A percentile compares a stretch with the other conserved stretches of the same genome.
Conservation (phyloP, 2,113 vertebrate species). For the Phycodurus eques region DNA sequence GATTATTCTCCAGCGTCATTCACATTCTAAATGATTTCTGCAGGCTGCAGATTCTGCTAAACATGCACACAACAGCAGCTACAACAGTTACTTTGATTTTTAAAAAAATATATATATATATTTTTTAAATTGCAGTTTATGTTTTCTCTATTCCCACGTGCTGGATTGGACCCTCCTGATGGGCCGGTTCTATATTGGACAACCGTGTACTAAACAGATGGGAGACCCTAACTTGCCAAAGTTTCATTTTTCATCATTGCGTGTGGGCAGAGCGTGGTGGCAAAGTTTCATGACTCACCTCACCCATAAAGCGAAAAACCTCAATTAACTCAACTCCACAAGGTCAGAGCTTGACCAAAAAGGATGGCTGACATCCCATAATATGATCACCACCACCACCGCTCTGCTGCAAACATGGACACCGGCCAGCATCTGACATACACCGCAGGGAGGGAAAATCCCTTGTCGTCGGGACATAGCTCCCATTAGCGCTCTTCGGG, state of each 20-base stretch:
- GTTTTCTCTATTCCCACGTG: no score
- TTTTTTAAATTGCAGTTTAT: no score
- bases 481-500: no score
- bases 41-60: neutral
- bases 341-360: conserved; percentile 1
- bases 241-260: neutral
- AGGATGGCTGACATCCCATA: conserved; percentile 19
- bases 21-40: neutral
- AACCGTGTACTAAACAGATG: neutral
- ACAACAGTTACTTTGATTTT: no score
- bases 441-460: neutral
- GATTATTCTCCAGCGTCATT: conserved; percentile 9
- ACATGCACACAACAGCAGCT: no score
- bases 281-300: neutral
- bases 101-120: no score
- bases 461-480: no score
- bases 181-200: no score
- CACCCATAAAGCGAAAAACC: neutral
- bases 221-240: neutral
- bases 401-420: conserved; percentile 2
- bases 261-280: neutral
- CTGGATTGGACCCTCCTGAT: no score
- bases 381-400: conserved; percentile 1
- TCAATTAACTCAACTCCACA: neutral
- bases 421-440: neutral